Percentiles rank a stretch among this genome's conserved stretches.
These are phyloP conservation scores for Atta cephalotes DNA, from an alignment of 1,140 invertebrate species.

Conservation along the genomic window DNA sequence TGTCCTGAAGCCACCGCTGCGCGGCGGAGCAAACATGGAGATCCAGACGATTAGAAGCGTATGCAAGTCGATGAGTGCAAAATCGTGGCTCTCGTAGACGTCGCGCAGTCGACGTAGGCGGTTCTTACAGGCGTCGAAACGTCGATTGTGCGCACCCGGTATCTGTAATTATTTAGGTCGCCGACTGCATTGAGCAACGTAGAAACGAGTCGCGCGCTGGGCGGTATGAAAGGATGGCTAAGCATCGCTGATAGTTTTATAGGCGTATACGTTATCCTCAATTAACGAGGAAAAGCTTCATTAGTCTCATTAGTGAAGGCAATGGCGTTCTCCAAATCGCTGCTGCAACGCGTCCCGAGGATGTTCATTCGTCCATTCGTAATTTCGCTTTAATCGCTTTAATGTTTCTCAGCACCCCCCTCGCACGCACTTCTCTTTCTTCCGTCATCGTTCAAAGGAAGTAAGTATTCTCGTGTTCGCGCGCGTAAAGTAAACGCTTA, in stretches of 20 bases:
- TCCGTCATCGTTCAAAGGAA: not conserved
- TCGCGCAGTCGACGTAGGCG: conserved; percentile 65
- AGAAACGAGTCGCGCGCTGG: conserved; percentile 34
- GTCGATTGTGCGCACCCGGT: conserved; percentile 65
- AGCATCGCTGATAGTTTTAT: conserved; percentile 34
- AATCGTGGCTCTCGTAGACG: conserved; percentile 56
- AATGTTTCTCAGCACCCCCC: not conserved
- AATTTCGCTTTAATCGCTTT: conserved; percentile 27
- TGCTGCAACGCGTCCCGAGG: not conserved
- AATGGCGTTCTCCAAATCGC: not conserved
- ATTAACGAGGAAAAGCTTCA: conserved; percentile 49
- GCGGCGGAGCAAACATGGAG: conserved; percentile 8
- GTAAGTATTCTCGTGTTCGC: conserved; percentile 2
- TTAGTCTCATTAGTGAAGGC: not conserved
- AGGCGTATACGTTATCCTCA: conserved; percentile 25
- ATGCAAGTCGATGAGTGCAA: conserved; percentile 63
- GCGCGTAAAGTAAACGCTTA: conserved; percentile 55
- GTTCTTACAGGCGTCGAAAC: conserved; percentile 70
- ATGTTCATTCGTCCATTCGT: not conserved
- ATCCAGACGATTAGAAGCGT: conserved; percentile 46
- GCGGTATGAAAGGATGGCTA: not conserved
- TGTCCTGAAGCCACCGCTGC: conserved; percentile 20
- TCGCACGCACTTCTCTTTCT: not conserved
- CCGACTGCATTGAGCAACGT: conserved; percentile 65
- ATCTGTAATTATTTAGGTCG: conserved; percentile 75